Conservation (phyloP, 2,113 vertebrate genomes). For the Oxyruncus cristatus region DNA sequence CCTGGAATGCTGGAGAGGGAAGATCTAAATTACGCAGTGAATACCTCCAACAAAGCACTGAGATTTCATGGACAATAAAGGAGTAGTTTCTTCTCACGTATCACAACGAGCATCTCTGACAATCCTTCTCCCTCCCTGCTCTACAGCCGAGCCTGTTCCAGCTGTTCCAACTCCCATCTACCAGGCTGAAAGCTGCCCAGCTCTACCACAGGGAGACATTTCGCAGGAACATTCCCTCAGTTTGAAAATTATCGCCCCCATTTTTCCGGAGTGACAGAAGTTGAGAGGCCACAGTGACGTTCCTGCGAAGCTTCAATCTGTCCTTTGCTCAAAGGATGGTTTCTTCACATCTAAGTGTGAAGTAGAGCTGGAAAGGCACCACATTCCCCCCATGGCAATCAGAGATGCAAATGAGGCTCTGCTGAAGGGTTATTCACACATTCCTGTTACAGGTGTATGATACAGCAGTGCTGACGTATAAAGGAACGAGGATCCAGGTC, state of each 20-base stretch:
- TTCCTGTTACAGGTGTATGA: not conserved
- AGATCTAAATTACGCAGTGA: constrained; percentile 14
- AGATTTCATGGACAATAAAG: not conserved
- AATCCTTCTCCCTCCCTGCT: not conserved
- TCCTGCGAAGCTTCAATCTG: not conserved
- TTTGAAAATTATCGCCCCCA: not conserved
- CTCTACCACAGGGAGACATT: not conserved
- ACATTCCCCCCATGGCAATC: not conserved
- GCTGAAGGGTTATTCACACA: not conserved
- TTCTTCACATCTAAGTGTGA: not conserved
- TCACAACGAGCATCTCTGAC: not conserved
- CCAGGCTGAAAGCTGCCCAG: not conserved
- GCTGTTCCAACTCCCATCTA: not conserved
- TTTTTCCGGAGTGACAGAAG: not conserved
- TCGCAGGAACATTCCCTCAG: not conserved
- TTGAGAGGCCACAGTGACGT: not conserved
- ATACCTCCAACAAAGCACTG: not conserved
- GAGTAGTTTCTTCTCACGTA: not conserved
- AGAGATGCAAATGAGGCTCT: not conserved
- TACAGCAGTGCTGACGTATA: not conserved
- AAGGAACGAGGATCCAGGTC: not conserved
- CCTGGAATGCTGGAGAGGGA: constrained; percentile 20
- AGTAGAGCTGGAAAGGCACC: not conserved
- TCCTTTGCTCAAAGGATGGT: not conserved
- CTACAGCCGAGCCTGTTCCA: not conserved